These are phyloP conservation scores for Napeogenes sylphis DNA, from an alignment of 2,888 invertebrate genomes.

Conservation along the genomic window DNA sequence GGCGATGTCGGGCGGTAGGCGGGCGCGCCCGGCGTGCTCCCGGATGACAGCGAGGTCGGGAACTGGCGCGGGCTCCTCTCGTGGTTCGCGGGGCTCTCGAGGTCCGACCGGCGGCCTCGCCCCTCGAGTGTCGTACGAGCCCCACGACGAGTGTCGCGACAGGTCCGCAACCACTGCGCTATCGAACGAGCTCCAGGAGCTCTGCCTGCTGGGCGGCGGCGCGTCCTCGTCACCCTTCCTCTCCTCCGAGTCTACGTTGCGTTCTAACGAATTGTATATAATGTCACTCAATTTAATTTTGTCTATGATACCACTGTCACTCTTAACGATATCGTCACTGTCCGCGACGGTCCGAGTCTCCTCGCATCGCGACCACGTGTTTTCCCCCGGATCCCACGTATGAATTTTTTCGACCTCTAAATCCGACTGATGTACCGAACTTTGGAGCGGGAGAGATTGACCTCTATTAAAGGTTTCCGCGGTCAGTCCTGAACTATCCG, in stretches of 20 bases:
- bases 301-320: conserved; percentile 73
- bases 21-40: conserved; percentile 51
- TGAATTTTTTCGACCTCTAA: conserved; percentile 74
- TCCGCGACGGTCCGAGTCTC: conserved; percentile 51
- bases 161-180: conserved; percentile 86
- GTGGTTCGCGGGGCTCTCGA: conserved; percentile 41
- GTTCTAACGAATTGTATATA: conserved; percentile 83
- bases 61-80: conserved; percentile 36
- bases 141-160: conserved; percentile 89
- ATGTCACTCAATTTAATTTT: conserved; percentile 78
- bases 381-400: conserved; percentile 83
- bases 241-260: conserved; percentile 79
- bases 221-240: conserved; percentile 54
- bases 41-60: conserved; percentile 62
- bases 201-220: conserved; percentile 78
- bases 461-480: conserved; percentile 36
- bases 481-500: conserved; percentile 26
- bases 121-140: conserved; percentile 83
- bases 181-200: conserved; percentile 88
- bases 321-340: conserved; percentile 69
- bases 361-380: conserved; percentile 45
- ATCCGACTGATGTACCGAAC: conserved; percentile 47
- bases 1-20: conserved; percentile 42
- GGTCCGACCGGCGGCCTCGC: conserved; percentile 37
- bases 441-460: conserved; percentile 52